Percentiles rank a stretch among this genome's conserved stretches.
These are phyloP conservation scores for Neosilurus mollespiculum DNA, from an alignment of 2,797 vertebrate species.

Conservation along the genomic window DNA sequence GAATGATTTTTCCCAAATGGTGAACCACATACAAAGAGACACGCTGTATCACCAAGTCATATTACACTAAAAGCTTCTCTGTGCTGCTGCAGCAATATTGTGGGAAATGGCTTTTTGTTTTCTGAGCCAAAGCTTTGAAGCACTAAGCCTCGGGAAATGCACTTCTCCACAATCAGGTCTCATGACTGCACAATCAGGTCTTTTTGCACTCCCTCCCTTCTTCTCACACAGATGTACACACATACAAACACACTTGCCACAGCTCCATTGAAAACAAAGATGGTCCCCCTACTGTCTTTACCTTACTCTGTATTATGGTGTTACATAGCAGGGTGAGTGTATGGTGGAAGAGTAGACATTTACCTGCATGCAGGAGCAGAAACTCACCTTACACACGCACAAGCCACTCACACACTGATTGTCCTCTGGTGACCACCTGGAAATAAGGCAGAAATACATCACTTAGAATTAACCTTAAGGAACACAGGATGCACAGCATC, in stretches of 20 bases:
- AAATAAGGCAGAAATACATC: conserved; percentile 36
- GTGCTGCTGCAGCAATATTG: conserved; percentile 54
- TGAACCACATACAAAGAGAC: conserved; percentile 62
- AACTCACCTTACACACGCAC: conserved; percentile 49
- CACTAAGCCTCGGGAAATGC: conserved; percentile 58
- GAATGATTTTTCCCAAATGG: conserved; percentile 49
- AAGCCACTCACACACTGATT: conserved; percentile 1
- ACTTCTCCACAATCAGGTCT: conserved; percentile 60
- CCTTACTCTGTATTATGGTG: conserved; percentile 43
- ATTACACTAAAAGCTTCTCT: conserved; percentile 51
- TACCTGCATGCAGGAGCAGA: conserved; percentile 50
- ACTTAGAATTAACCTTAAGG: conserved; percentile 31
- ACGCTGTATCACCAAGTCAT: conserved; percentile 50
- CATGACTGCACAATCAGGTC: conserved; percentile 61
- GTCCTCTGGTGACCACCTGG: conserved; percentile 27
- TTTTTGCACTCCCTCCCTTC: conserved; percentile 20
- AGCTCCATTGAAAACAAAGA: conserved; percentile 68
- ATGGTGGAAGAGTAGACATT: conserved; percentile 36
- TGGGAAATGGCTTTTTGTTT: conserved; percentile 72
- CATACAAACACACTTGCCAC: conserved; percentile 57
- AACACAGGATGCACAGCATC: conserved; percentile 30
- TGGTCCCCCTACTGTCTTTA: conserved; percentile 55
- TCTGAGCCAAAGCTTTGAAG: conserved; percentile 67
- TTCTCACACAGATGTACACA: conserved; percentile 36
- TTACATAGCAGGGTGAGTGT: conserved; percentile 34